A percentile compares a stretch with the other conserved stretches of the same genome.
Conservation (phyloP, 2,797 vertebrate species). For the Uromys caudimaculatus region DNA sequence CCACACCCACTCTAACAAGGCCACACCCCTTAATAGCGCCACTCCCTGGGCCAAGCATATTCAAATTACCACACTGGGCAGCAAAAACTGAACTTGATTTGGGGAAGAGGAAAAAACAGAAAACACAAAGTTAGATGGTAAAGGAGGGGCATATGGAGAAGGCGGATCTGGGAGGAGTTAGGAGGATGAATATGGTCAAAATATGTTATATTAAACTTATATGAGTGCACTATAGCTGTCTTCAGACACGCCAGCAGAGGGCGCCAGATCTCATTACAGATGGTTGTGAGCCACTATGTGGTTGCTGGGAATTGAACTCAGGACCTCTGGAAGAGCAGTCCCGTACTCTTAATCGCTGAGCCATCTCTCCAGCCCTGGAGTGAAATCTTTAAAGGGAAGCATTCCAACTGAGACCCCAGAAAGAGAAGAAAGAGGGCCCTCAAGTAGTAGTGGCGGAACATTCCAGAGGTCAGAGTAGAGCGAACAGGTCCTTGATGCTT, state of each 20-base stretch:
- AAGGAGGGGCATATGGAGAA: not conserved
- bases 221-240: not conserved
- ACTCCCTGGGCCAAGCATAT: not conserved
- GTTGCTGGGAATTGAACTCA: not conserved
- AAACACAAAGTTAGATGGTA: not conserved
- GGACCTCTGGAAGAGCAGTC: not conserved
- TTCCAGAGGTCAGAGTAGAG: not conserved
- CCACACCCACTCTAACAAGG: too few relatives aligned
- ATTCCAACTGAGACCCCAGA: not conserved
- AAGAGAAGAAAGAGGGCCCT: not conserved
- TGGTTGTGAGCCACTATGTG: not conserved
- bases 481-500: too few relatives aligned
- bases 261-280: not conserved
- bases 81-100: not conserved
- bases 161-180: not conserved
- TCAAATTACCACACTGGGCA: not conserved
- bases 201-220: not conserved
- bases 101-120: not conserved
- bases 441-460: fast-evolving
- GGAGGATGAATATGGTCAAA: not conserved
- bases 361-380: not conserved
- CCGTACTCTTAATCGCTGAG: not conserved
- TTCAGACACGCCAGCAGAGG: not conserved
- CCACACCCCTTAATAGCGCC: not conserved
- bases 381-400: not conserved